A percentile compares a stretch with the other conserved stretches of the same genome.
Evolutionary conservation across 2,888 invertebrate genomes (phyloP).

Genomic region (Argynnis bischoffii): DNA sequence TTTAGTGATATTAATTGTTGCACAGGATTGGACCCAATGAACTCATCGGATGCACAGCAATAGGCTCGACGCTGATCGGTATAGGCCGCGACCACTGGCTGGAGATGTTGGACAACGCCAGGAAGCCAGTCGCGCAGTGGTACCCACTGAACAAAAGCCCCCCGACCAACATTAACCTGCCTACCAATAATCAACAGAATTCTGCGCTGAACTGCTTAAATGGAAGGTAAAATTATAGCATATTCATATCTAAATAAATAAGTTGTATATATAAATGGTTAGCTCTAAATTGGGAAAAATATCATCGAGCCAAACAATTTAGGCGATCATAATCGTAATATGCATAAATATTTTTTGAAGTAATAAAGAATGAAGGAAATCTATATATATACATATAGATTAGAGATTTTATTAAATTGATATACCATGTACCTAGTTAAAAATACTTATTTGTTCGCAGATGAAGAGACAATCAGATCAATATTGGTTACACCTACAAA

Average conservation of each 20-base stretch:
- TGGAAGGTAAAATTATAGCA: conserved; percentile 79
- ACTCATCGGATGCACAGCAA: conserved; percentile 92
- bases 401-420: too few relatives aligned
- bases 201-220: conserved; percentile 86
- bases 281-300: too few relatives aligned
- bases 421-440: not conserved
- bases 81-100: conserved; percentile 92
- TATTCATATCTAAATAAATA: too few relatives aligned
- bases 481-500: conserved; percentile 46
- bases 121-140: conserved; percentile 93
- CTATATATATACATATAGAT: too few relatives aligned
- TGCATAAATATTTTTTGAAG: too few relatives aligned
- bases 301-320: too few relatives aligned
- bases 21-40: conserved; percentile 93
- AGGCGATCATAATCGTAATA: too few relatives aligned
- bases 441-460: conserved; percentile 50
- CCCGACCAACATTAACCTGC: conserved; percentile 83
- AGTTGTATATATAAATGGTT: too few relatives aligned
- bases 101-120: conserved; percentile 91
- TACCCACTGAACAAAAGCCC: conserved; percentile 89
- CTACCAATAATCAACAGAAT: conserved; percentile 79
- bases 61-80: conserved; percentile 89
- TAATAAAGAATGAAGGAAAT: too few relatives aligned
- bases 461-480: conserved; percentile 65
- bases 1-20: conserved; percentile 5